These are phyloP conservation scores for Sinocyclocheilus anophthalmus DNA, from an alignment of 2,113 vertebrate species.

Conservation along the genomic window DNA sequence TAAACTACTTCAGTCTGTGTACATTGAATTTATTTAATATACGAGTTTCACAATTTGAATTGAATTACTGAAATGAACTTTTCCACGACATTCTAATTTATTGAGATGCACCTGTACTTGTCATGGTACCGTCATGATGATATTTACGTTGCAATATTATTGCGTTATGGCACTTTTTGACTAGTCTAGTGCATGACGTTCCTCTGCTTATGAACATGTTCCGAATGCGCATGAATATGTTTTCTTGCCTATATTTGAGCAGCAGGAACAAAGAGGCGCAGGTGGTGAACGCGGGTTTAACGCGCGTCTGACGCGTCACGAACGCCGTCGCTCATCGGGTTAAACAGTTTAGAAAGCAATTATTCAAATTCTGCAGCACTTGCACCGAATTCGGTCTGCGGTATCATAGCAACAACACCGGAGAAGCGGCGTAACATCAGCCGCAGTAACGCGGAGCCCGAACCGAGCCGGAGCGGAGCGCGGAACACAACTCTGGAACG, in stretches of 20 bases:
- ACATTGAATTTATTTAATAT: too few relatives aligned
- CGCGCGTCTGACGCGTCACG: neutral
- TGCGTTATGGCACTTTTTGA: neutral
- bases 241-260: neutral
- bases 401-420: slow-evolving; percentile 56
- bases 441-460: slow-evolving; percentile 25
- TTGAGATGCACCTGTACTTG: too few relatives aligned
- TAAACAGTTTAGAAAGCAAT: neutral
- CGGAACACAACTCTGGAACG: slow-evolving; percentile 47
- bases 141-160: too few relatives aligned
- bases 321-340: neutral
- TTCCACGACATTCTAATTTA: too few relatives aligned
- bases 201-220: neutral
- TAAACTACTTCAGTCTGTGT: too few relatives aligned
- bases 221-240: neutral
- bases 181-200: neutral
- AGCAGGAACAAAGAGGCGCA: neutral
- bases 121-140: too few relatives aligned
- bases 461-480: neutral
- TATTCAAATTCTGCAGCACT: slow-evolving; percentile 28
- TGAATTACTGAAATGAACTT: too few relatives aligned
- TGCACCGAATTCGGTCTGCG: slow-evolving; percentile 27
- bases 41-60: too few relatives aligned
- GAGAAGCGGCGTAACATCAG: slow-evolving; percentile 44
- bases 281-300: neutral